Percentiles rank a stretch among this genome's conserved stretches.
phyloP scores from a whole-genome alignment of 2,888 invertebrate genomes.

The Orchesellides sinensis region DNA sequence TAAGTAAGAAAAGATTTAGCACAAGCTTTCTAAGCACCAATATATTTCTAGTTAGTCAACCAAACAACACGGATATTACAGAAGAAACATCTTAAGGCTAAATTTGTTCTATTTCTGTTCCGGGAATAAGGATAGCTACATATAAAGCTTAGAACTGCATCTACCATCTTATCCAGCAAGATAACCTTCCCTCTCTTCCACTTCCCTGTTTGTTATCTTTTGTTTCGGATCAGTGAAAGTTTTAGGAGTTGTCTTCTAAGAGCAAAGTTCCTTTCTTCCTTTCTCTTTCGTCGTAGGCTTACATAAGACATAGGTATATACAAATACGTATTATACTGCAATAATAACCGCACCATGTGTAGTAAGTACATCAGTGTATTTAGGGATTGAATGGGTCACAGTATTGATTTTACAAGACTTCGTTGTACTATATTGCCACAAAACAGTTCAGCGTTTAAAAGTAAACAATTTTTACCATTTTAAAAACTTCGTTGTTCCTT shows the following conservation, averaged over 20 bases:
- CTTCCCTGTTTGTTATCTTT: not conserved
- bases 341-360: no score
- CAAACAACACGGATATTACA: slow-evolving; percentile 26
- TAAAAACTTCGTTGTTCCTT: no score
- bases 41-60: slow-evolving; percentile 12
- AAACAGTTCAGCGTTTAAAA: no score
- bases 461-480: no score
- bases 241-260: not conserved
- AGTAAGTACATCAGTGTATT: no score
- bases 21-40: not conserved
- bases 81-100: not conserved
- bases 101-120: not conserved
- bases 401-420: no score
- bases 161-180: not conserved
- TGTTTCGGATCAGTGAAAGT: not conserved
- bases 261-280: not conserved
- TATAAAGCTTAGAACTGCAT: not conserved
- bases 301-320: no score
- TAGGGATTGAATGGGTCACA: no score
- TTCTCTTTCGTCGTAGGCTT: not conserved
- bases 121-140: not conserved
- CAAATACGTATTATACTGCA: no score
- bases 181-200: not conserved
- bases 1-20: not conserved
- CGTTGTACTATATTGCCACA: no score